Percentiles rank a stretch among this genome's conserved stretches.
Evolutionary conservation across 2,888 invertebrate species (phyloP).

Genomic region (Drosophila atripex): DNA sequence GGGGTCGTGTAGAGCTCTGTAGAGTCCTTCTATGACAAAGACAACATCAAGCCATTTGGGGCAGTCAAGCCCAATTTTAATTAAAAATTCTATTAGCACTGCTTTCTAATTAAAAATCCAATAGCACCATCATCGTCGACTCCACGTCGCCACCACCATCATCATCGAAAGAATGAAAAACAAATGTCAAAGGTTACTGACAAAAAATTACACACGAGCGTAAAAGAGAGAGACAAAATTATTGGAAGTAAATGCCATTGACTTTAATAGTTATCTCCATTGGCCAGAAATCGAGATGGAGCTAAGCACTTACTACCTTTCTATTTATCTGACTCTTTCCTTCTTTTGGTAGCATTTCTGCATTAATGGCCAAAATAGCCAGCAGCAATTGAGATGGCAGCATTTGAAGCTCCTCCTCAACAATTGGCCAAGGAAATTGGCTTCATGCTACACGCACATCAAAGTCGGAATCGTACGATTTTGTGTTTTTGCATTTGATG

Average conservation of each 20-base stretch:
- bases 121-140: constrained; percentile 22
- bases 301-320: constrained; percentile 12
- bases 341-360: constrained; percentile 47
- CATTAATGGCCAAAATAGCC: constrained; percentile 48
- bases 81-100: constrained; percentile 76
- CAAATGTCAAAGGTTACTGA: constrained; percentile 45
- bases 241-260: constrained; percentile 50
- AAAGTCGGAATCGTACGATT: constrained; percentile 17
- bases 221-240: constrained; percentile 26
- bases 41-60: constrained; percentile 31
- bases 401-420: constrained; percentile 48
- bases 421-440: constrained; percentile 72
- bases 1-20: constrained; percentile 3
- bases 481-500: constrained; percentile 41
- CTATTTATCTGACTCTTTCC: neutral
- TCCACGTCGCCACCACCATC: constrained; percentile 12
- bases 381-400: constrained; percentile 46
- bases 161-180: constrained; percentile 16
- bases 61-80: constrained; percentile 66
- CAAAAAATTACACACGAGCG: constrained; percentile 12
- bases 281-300: constrained; percentile 39
- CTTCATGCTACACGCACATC: constrained; percentile 55
- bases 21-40: constrained; percentile 28
- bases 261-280: constrained; percentile 53
- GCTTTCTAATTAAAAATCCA: constrained; percentile 72